A percentile compares a stretch with the other conserved stretches of the same genome.
These are phyloP conservation scores for Agrilus mali DNA, from an alignment of 2,888 invertebrate species.

Conservation along the genomic window DNA sequence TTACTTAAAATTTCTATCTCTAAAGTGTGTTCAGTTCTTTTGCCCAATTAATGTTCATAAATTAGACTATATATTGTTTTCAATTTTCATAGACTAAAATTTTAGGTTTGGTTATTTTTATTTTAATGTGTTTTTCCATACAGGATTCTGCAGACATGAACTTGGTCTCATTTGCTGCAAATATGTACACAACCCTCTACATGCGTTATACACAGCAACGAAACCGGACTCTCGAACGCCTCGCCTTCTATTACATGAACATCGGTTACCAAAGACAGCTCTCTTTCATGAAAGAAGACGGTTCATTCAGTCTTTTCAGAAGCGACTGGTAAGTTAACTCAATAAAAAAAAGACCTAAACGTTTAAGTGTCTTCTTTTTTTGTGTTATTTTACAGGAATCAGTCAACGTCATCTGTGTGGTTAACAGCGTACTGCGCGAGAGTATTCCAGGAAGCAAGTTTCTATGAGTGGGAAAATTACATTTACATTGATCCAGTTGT, in stretches of 20 bases:
- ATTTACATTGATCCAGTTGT: constrained; percentile 85
- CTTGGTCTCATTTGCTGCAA: constrained; percentile 93
- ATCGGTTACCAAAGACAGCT: constrained; percentile 80
- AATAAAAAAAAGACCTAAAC: not conserved
- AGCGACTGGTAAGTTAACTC: constrained; percentile 64
- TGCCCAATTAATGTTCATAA: not conserved
- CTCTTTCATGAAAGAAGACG: constrained; percentile 82
- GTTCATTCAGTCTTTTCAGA: constrained; percentile 82
- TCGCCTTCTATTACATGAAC: constrained; percentile 81
- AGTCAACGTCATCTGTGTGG: constrained; percentile 81
- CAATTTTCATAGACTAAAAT: not conserved
- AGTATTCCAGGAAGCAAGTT: constrained; percentile 81
- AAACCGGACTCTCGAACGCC: constrained; percentile 64
- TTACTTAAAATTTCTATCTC: not conserved
- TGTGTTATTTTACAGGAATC: constrained; percentile 47
- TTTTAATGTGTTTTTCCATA: constrained; percentile 4
- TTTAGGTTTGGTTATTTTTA: constrained; percentile 1
- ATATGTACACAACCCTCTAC: constrained; percentile 81
- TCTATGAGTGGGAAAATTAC: constrained; percentile 95
- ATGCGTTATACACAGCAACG: constrained; percentile 85
- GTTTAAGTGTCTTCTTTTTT: not conserved
- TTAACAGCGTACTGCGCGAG: constrained; percentile 83
- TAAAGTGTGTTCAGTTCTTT: not conserved
- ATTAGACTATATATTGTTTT: not conserved
- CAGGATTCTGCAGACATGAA: constrained; percentile 87